Evolutionary conservation across 1,140 invertebrate species (phyloP), one percentile per base, ranked within the genome.

Genomic region (Parasteatoda tepidariorum): DNA sequence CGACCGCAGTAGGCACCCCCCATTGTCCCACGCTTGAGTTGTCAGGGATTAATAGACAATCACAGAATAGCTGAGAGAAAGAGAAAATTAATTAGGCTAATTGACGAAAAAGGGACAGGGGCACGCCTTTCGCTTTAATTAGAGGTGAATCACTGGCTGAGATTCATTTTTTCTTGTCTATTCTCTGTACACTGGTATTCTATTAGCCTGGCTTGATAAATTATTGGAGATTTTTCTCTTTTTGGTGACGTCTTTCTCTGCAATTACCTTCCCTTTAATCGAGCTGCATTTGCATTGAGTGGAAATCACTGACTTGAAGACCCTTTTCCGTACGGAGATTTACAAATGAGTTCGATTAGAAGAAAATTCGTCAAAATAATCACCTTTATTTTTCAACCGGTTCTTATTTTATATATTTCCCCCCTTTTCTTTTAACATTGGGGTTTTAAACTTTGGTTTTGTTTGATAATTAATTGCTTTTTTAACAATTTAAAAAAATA

Each of bases 51-150:
- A 74, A 74, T 61, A 57, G 71, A 55, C 68, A 71, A 71, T 71
- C 48, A 30, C 22, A 28, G 24, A 30, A 30, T 31, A 18, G 61
- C 61, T 1, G 11, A 11, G 61, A 30, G 30, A 31, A 30, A 34
- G 9, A 33, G 33, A 33, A 74, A 74, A 74, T 74, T 74, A 74
- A 74, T 74, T 74, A 74, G 71, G n/a, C 57, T 74, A 74, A 74
- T 74, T 74, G 71, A 64, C 61, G n/a, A 64, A 64, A 64, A 64
- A 33, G 61, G 61, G 28, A 59, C 57, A 15, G 9, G 13, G 55
- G 24, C 28, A 30, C 71, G 15, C 71, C 68, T 28, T 71, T 22
- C 26, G 24, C 61, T 31, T 64, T 67, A 67, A 67, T 41, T 41
- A 41, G 64, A 11, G 64, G 33, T 67, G 64, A 67, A 38, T 67